Evolutionary conservation across 1,140 invertebrate species (phyloP), one percentile per base, ranked within the genome.

Genomic region (Copidosoma floridanum): DNA sequence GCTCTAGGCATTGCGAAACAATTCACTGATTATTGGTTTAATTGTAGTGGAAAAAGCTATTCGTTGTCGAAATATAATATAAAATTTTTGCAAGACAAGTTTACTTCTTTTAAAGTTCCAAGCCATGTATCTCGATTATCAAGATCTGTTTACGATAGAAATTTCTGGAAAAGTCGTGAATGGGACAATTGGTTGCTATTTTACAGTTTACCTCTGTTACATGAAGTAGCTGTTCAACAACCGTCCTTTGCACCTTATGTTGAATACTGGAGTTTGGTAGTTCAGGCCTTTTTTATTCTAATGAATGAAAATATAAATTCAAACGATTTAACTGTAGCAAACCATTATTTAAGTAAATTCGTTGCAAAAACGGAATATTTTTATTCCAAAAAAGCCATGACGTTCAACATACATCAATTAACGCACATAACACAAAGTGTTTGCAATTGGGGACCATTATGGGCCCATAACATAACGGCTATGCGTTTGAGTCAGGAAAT

Each of bases 181-280:
- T 65, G 51, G 50, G 59, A 65, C 14, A 65, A 65, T 37, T 65
- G 20, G 43, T 10, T 55, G 8, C 48, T 65, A 4, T 51, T 57
- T 50, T 66, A 66, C 27, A 60, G 60, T 44, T 29, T 60, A 1
- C 60, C 61, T 24, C 21, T 65, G 4, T 11, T 66, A 27, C 44
- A 20, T 12, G 12, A 43, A 50, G n/a, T 52, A 10, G n/a, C n/a
- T n/a, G 26, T 62, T n/a, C 24, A 23, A n/a, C 24, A 23, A 38
- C 27, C 56, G 16, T n/a, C n/a, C n/a, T n/a, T n/a, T n/a, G n/a
- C n/a, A n/a, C n/a, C n/a, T n/a, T n/a, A n/a, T n/a, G n/a, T n/a
- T n/a, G n/a, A n/a, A n/a, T n/a, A n/a, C n/a, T n/a, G n/a, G n/a
- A n/a, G n/a, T n/a, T n/a, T n/a, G n/a, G n/a, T n/a, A n/a, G n/a